Evolutionary conservation across 2,113 vertebrate species (phyloP).

Genomic region (Erythrolamprus reginae): DNA sequence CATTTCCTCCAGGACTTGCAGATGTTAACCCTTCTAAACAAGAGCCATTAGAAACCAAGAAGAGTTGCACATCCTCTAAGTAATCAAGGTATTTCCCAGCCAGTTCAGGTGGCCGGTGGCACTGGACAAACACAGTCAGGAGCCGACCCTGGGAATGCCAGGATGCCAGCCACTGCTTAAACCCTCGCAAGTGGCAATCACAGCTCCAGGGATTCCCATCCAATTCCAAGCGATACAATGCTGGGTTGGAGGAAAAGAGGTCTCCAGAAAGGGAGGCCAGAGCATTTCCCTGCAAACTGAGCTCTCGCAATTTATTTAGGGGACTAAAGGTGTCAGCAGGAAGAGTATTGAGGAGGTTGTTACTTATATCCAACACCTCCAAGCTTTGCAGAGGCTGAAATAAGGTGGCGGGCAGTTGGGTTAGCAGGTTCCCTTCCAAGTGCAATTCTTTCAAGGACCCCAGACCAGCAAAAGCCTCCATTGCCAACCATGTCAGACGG

Average conservation of each 20-base stretch:
- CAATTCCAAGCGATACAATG: conserved; percentile 83
- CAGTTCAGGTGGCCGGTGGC: conserved; percentile 75
- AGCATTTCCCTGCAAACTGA: conserved; percentile 84
- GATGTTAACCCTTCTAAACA: conserved; percentile 29
- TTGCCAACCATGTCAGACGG: conserved; percentile 75
- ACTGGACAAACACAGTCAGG: conserved; percentile 84
- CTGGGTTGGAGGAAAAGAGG: conserved; percentile 76
- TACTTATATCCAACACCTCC: conserved; percentile 85
- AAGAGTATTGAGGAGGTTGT: conserved; percentile 76
- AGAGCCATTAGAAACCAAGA: conserved; percentile 46
- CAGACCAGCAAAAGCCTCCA: conserved; percentile 77
- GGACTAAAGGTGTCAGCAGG: conserved; percentile 71
- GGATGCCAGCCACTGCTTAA: conserved; percentile 83
- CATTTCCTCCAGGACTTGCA: background rate
- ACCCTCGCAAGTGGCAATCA: conserved; percentile 80
- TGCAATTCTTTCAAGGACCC: conserved; percentile 77
- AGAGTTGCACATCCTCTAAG: conserved; percentile 79
- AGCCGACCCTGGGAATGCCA: conserved; percentile 83
- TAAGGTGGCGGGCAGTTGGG: conserved; percentile 73
- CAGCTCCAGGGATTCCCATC: conserved; percentile 92
- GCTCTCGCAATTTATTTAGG: conserved; percentile 73
- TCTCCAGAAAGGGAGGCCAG: conserved; percentile 80
- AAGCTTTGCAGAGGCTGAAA: conserved; percentile 81
- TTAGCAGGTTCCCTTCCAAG: conserved; percentile 83
- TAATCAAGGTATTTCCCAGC: conserved; percentile 87